A percentile compares a stretch with the other conserved stretches of the same genome.
Conservation (phyloP, 2,888 invertebrate species). For the Agonopterix heracliana region DNA sequence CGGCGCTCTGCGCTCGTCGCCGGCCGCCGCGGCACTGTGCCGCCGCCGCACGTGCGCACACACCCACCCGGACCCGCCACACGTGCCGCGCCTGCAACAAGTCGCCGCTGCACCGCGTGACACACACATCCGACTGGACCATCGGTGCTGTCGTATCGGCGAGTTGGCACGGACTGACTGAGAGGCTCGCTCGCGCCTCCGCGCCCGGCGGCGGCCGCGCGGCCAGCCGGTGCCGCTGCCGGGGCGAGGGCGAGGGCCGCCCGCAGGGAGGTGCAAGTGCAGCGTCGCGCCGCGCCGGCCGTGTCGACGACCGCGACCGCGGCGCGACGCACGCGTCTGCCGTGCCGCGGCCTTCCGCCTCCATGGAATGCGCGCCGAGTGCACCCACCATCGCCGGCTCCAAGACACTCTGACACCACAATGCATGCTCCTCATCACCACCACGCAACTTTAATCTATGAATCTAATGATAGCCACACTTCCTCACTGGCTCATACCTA, state of each 20-base stretch:
- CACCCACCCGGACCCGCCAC: conserved; percentile 25
- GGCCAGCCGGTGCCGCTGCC: conserved; percentile 18
- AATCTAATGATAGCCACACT: too few relatives aligned
- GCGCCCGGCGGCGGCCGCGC: neutral
- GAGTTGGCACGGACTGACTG: conserved; percentile 59
- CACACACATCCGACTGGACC: conserved; percentile 31
- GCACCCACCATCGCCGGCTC: conserved; percentile 13
- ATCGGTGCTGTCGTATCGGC: conserved; percentile 49
- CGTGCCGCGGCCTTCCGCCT: conserved; percentile 25
- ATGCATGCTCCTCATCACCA: neutral
- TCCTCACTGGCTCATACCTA: too few relatives aligned
- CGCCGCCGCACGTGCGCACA: conserved; percentile 32
- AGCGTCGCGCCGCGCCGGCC: conserved; percentile 22
- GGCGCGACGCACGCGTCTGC: conserved; percentile 13
- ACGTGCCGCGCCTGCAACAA: conserved; percentile 34
- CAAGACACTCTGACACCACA: neutral
- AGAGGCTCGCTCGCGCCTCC: conserved; percentile 13
- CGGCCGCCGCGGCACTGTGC: conserved; percentile 42
- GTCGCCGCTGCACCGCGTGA: conserved; percentile 30
- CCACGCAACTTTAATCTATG: too few relatives aligned
- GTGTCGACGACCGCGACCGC: conserved; percentile 34
- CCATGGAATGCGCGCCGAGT: conserved; percentile 22
- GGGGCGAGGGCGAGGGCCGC: conserved; percentile 9
- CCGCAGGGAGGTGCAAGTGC: conserved; percentile 40
- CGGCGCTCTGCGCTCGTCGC: conserved; percentile 47